A percentile compares a stretch with the other conserved stretches of the same genome.
phyloP scores from a whole-genome alignment of 1,140 invertebrate genomes.

The Heliconius himera region DNA sequence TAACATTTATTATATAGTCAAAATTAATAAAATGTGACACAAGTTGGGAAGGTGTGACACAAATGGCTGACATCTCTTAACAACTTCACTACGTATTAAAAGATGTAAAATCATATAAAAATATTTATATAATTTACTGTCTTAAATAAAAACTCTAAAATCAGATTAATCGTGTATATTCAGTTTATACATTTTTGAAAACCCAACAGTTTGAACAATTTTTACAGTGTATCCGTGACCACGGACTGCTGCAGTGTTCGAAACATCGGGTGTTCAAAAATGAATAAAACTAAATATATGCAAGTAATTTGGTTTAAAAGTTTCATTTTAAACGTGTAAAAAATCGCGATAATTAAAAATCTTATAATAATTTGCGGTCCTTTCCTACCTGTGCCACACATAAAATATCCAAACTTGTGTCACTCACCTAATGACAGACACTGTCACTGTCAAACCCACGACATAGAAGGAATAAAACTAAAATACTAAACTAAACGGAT shows the following conservation, averaged over 20 bases:
- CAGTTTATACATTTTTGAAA: no score
- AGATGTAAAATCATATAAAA: background rate
- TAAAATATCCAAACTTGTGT: conserved; percentile 73
- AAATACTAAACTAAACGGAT: conserved; percentile 17
- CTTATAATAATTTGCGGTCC: conserved; percentile 35
- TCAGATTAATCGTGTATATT: no score
- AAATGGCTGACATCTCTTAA: conserved; percentile 15
- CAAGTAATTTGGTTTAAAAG: no score
- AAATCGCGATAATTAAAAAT: background rate
- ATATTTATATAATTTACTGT: background rate
- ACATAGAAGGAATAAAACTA: conserved; percentile 10
- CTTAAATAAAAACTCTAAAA: no score
- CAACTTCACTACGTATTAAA: background rate
- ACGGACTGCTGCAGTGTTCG: no score
- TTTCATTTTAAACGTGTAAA: background rate
- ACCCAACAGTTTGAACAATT: no score
- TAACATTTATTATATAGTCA: conserved; percentile 33
- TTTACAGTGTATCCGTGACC: no score
- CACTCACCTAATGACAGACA: conserved; percentile 66
- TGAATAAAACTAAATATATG: no score
- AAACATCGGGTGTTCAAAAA: no score
- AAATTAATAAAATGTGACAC: conserved; percentile 67
- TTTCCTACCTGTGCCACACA: conserved; percentile 80
- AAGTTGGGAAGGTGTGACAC: conserved; percentile 80
- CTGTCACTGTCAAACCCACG: conserved; percentile 22